Base-by-base conservation (phyloP, 2,888 invertebrate genomes). In the Drosophila mettleri region DNA sequence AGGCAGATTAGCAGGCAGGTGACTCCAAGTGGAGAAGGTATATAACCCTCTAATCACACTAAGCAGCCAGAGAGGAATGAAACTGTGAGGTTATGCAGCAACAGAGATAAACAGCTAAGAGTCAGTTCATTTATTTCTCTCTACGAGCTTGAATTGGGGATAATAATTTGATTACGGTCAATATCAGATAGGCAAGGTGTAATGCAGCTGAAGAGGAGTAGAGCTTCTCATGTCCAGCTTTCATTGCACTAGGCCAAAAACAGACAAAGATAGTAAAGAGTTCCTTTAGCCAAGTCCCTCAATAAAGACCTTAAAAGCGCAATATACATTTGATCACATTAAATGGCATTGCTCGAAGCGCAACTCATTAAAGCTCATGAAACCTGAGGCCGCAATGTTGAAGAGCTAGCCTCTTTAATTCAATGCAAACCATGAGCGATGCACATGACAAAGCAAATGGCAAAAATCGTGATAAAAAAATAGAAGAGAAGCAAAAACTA, bases 401-500 rank as follows among this genome's bases (percentile, higher is more conserved):
- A 9, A 29, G 8, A 10, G 20, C n/a, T 10, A 14, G 43, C 16
- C 46, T 34, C 33, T 52, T 64, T 70, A 59, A 74, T 72, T 55
- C 45, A 65, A 71, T 76, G 71, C 75, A 57, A 20, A 22, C n/a
- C 62, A 45, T 29, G 22, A 49, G 58, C 48, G 39, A 10, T n/a
- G 53, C 39, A 16, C 39, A 41, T 10, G 20, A 49, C 22, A 38
- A 63, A 67, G 34, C 46, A 34, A 22, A 22, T 12, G 29, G 33
- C 34, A 36, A 16, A 41, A 41, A 41, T 41, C 20, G 29, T 24
- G 14, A 10, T 10, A 29, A 18, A 29, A 33, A 53, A 52, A 36
- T 34, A 39, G 6, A 20, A 14, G 43, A 43, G 43, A 24, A 27
- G 43, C 43, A 45, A 75, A 78, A 74, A 61, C 51, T 65, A 75